Conservation (phyloP, 2,888 invertebrate genomes). For the Chaetoderma sp. region DNA sequence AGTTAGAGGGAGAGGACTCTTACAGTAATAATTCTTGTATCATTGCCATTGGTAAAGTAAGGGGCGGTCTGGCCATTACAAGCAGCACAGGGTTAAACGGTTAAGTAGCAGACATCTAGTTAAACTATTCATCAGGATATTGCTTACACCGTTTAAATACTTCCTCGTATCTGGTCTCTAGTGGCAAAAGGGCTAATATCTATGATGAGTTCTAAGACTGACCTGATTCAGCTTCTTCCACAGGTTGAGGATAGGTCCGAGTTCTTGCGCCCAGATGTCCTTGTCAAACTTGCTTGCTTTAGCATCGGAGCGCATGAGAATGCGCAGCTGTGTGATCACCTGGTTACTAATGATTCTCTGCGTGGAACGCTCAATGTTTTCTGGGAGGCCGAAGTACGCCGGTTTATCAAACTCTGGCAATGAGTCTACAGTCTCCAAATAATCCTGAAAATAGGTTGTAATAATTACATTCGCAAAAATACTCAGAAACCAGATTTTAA, state of each 20-base stretch:
- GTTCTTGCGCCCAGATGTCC: conserved; percentile 75
- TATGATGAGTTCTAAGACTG: too few species aligned
- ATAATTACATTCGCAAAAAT: not conserved
- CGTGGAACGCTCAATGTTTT: conserved; percentile 87
- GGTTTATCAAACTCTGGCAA: conserved; percentile 82
- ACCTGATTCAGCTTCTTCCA: conserved; percentile 83
- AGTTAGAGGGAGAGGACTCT: too few species aligned
- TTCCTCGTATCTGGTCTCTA: too few species aligned
- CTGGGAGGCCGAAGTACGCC: conserved; percentile 84
- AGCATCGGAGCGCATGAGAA: conserved; percentile 69
- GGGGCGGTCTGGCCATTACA: too few species aligned
- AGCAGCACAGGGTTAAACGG: too few species aligned
- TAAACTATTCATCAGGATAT: too few species aligned
- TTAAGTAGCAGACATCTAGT: too few species aligned
- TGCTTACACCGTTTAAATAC: too few species aligned
- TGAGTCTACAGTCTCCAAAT: conserved; percentile 76
- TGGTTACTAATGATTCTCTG: conserved; percentile 77
- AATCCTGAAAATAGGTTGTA: conserved; percentile 75
- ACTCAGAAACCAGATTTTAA: not conserved
- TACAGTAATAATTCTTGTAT: too few species aligned
- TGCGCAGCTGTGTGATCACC: conserved; percentile 77
- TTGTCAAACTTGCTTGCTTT: conserved; percentile 71
- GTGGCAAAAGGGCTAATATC: too few species aligned
- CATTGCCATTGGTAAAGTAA: too few species aligned
- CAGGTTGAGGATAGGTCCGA: conserved; percentile 80